These are phyloP conservation scores for Aphelinus atriplicis DNA, from an alignment of 1,140 invertebrate species.

Conservation along the genomic window DNA sequence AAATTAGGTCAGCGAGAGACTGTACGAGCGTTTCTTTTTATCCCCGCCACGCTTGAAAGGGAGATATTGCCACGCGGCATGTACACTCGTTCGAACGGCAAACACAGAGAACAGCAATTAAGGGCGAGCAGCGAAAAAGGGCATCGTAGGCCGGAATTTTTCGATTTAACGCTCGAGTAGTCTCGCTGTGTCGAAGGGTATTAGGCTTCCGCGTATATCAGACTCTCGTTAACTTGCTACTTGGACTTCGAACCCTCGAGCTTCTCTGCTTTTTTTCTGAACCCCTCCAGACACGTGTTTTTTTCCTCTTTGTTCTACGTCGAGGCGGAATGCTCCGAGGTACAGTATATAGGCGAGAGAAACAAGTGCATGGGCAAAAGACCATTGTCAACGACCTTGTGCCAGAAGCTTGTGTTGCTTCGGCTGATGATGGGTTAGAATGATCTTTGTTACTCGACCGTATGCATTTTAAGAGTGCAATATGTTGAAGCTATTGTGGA, in stretches of 20 bases:
- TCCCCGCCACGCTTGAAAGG: too few species aligned
- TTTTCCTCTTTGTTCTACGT: background rate
- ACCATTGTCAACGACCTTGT: background rate
- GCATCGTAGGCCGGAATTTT: background rate
- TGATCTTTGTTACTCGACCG: too few species aligned
- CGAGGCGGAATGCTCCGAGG: too few species aligned
- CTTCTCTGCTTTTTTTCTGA: background rate
- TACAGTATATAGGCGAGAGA: too few species aligned
- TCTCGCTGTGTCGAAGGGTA: background rate
- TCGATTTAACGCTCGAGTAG: constrained; percentile 30
- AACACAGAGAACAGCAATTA: background rate
- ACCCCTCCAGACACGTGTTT: background rate
- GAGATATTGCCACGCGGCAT: too few species aligned
- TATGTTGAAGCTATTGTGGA: too few species aligned
- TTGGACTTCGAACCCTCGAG: background rate
- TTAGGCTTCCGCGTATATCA: constrained; percentile 14
- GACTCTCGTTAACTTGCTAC: constrained; percentile 12
- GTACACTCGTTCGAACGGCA: too few species aligned
- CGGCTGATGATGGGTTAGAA: too few species aligned
- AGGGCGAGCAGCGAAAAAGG: background rate
- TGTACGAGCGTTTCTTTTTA: background rate
- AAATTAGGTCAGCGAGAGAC: constrained; percentile 9
- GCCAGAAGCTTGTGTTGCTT: background rate
- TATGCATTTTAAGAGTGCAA: too few species aligned
- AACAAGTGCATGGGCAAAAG: background rate